These are phyloP conservation scores for Subacronicta megacephala DNA, from an alignment of 2,888 invertebrate species.

Conservation along the genomic window DNA sequence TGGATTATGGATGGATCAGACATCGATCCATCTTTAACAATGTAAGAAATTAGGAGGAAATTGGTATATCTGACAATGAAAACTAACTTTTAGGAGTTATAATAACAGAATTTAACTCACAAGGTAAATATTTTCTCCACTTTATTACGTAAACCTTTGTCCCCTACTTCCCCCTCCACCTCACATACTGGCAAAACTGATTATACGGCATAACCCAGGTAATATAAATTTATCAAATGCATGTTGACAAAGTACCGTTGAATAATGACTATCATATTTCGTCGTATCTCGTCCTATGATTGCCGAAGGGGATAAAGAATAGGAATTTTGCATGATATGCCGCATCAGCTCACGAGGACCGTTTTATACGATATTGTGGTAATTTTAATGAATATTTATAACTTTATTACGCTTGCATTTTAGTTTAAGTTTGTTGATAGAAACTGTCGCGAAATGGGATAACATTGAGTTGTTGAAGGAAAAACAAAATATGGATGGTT, in stretches of 20 bases:
- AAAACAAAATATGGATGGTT: too few relatives aligned
- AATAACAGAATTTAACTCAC: too few relatives aligned
- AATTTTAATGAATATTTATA: slow-evolving; percentile 85
- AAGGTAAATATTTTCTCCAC: slow-evolving; percentile 30
- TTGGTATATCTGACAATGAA: too few relatives aligned
- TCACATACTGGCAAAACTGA: slow-evolving; percentile 60
- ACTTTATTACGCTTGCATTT: slow-evolving; percentile 78
- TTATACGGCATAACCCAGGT: slow-evolving; percentile 71
- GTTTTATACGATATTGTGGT: slow-evolving; percentile 68
- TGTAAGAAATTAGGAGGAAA: too few relatives aligned
- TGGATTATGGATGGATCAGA: too few relatives aligned
- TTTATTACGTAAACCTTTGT: slow-evolving; percentile 21
- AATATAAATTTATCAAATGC: slow-evolving; percentile 80
- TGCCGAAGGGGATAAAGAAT: slow-evolving; percentile 80
- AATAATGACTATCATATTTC: slow-evolving; percentile 85
- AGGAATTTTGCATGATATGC: slow-evolving; percentile 75
- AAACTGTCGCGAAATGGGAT: slow-evolving; percentile 40
- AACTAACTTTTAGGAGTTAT: too few relatives aligned
- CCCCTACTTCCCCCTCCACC: slow-evolving; percentile 23
- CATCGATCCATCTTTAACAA: too few relatives aligned
- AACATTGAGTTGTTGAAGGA: background rate
- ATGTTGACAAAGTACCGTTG: slow-evolving; percentile 81
- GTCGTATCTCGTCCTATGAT: slow-evolving; percentile 82
- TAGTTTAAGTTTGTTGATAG: slow-evolving; percentile 67
- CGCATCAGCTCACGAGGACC: slow-evolving; percentile 64